Evolutionary conservation across 2,888 invertebrate genomes (phyloP).

Genomic region (Eupithecia dodoneata): DNA sequence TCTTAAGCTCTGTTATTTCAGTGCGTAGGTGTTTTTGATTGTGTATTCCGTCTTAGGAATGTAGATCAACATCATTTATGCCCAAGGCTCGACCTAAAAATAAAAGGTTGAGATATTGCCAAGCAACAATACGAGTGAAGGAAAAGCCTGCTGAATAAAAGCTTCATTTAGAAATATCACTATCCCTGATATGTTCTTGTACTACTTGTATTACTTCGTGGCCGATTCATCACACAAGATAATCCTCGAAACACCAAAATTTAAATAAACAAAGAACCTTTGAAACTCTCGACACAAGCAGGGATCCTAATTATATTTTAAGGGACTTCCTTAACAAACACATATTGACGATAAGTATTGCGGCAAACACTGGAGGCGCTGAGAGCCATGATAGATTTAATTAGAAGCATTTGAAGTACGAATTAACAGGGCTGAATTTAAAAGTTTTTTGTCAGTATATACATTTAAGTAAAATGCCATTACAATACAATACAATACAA

Average conservation of each 20-base stretch:
- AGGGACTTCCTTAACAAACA: conserved; percentile 24
- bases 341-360: conserved; percentile 39
- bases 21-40: conserved; percentile 1
- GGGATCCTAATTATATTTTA: neutral
- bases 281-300: neutral
- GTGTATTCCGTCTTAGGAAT: neutral
- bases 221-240: neutral
- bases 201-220: neutral
- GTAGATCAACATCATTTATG: neutral
- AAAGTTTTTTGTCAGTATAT: too few species aligned
- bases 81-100: neutral
- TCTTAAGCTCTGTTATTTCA: neutral
- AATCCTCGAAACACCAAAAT: neutral
- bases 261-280: neutral
- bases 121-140: neutral
- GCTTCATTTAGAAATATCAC: neutral
- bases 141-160: neutral
- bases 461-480: too few species aligned
- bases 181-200: neutral
- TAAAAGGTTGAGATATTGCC: neutral
- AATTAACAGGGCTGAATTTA: conserved; percentile 15
- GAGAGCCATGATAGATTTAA: conserved; percentile 45
- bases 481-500: too few species aligned
- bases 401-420: conserved; percentile 42
- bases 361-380: conserved; percentile 39